phyloP scores from a whole-genome alignment of 2,888 invertebrate species.

The Corbicula japonica region DNA sequence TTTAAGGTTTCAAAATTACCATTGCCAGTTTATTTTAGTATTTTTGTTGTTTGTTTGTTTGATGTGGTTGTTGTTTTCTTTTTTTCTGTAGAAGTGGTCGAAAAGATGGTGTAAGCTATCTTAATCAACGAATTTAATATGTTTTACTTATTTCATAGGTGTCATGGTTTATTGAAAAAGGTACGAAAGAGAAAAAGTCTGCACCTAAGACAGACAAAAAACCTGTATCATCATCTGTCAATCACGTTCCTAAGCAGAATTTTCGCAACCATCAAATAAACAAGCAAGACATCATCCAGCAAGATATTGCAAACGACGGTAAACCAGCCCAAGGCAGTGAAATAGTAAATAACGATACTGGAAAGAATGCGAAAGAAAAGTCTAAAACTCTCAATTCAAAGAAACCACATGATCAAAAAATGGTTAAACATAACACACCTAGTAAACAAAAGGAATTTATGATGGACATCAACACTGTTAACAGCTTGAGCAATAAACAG shows the following conservation, averaged over 20 bases:
- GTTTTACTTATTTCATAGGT: conserved; percentile 7
- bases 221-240: background rate
- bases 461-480: too few species aligned
- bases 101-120: too few species aligned
- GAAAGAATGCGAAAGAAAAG: background rate
- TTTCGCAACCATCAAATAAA: conserved; percentile 25
- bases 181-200: background rate
- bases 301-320: too few species aligned
- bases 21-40: too few species aligned
- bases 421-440: too few species aligned
- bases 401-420: too few species aligned
- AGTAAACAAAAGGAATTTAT: too few species aligned
- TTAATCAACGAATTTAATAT: background rate
- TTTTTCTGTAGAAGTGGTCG: too few species aligned
- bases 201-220: conserved; percentile 14
- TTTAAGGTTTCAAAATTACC: too few species aligned
- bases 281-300: background rate
- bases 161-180: conserved; percentile 2
- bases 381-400: background rate
- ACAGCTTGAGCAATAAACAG: too few species aligned
- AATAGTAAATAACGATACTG: background rate
- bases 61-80: too few species aligned
- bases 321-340: background rate
- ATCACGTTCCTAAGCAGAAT: background rate
- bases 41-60: too few species aligned